phyloP scores from a whole-genome alignment of 30 jellyfish, hydroid and myxozoan species.

The Turritopsis dohrnii region DNA sequence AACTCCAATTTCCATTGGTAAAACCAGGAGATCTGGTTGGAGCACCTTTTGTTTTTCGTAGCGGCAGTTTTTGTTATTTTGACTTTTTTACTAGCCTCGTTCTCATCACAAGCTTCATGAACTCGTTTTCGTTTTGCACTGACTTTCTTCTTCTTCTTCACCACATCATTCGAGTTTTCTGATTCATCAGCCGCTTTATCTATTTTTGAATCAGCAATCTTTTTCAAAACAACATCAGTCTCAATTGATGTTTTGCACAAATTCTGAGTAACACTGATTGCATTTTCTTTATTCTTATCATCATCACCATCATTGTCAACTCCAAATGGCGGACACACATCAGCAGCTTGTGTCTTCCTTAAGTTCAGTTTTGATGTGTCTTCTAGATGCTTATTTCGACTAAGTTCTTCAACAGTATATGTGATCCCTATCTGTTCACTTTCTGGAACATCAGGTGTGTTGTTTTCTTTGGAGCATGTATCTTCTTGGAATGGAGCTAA shows the following conservation, averaged over 20 bases:
- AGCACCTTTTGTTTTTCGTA: conserved; percentile 36
- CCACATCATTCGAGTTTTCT: not conserved
- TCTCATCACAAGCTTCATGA: not conserved
- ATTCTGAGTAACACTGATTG: not conserved
- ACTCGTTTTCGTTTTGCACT: conserved; percentile 31
- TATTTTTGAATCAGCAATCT: not conserved
- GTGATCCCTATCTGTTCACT: not conserved
- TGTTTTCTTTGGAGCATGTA: not conserved
- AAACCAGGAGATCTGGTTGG: not conserved
- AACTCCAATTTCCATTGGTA: not conserved
- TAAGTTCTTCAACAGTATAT: conserved; percentile 3
- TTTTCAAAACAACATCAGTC: not conserved
- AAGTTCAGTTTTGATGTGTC: too few species aligned
- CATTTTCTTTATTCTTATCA: too few species aligned
- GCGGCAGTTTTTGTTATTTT: not conserved
- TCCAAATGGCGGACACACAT: too few species aligned
- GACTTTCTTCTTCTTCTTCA: conserved; percentile 7
- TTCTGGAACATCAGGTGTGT: not conserved
- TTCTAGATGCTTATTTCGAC: not conserved
- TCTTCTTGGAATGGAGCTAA: not conserved
- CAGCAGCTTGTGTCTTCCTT: not conserved
- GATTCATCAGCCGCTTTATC: not conserved
- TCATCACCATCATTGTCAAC: not conserved
- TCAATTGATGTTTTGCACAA: too few species aligned
- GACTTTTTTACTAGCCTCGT: conserved; percentile 20